Percentiles rank a stretch among this genome's conserved stretches.
phyloP scores from a whole-genome alignment of 2,888 invertebrate species.

The Latheticus oryzae region DNA sequence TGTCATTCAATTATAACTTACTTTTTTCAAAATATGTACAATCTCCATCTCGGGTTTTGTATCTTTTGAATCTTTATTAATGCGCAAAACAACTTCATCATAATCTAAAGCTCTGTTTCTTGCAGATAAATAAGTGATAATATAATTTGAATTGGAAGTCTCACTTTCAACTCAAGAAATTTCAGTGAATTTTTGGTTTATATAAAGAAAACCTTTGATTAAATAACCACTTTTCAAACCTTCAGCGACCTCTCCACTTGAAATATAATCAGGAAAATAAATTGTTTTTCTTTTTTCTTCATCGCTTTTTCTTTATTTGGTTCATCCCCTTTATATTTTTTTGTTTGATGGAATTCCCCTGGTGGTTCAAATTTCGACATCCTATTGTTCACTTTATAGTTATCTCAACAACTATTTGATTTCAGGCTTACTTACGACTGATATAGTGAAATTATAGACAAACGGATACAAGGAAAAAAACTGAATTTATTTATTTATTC shows the following conservation, averaged over 20 bases:
- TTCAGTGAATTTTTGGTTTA: constrained; percentile 85
- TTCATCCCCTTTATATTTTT: too few species aligned
- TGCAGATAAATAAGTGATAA: constrained; percentile 76
- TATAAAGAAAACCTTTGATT: constrained; percentile 79
- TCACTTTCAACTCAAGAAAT: constrained; percentile 83
- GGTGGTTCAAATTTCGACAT: too few species aligned
- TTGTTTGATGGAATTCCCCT: too few species aligned
- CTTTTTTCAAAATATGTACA: constrained; percentile 78
- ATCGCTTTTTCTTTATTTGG: too few species aligned
- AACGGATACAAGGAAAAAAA: too few species aligned
- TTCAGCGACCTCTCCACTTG: constrained; percentile 67
- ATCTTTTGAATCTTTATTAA: constrained; percentile 57
- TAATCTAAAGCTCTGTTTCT: constrained; percentile 88
- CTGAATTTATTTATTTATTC: too few species aligned
- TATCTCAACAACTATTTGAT: too few species aligned
- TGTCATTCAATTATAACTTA: constrained; percentile 36
- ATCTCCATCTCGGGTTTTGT: constrained; percentile 69
- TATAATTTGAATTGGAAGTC: constrained; percentile 75
- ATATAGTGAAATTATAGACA: too few species aligned
- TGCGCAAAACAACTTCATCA: constrained; percentile 78
- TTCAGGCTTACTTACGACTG: too few species aligned
- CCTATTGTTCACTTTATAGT: too few species aligned
- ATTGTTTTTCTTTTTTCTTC: too few species aligned
- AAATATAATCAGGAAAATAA: constrained; percentile 67
- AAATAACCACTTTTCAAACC: constrained; percentile 72